Percentiles rank a stretch among this genome's conserved stretches.
These are phyloP conservation scores for Heteromyza rotundicornis DNA, from an alignment of 2,888 invertebrate genomes.

Conservation along the genomic window DNA sequence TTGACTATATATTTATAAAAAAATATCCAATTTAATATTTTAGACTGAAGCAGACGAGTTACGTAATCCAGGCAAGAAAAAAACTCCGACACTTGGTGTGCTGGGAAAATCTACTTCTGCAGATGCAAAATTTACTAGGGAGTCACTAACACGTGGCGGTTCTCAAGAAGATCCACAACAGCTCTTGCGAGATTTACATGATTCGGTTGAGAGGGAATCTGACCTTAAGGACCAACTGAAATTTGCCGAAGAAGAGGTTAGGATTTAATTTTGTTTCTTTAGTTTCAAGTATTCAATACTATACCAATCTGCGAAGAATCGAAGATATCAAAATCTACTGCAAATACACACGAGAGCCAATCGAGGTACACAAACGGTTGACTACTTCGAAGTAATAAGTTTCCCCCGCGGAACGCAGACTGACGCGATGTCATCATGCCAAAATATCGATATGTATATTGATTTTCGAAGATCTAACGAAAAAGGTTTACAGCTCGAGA, in stretches of 20 bases:
- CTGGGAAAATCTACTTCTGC: conserved; percentile 67
- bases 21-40: not conserved
- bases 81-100: conserved; percentile 67
- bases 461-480: too few species aligned
- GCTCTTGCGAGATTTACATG: conserved; percentile 84
- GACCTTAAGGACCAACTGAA: conserved; percentile 91
- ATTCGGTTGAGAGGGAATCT: conserved; percentile 90
- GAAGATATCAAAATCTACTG: conserved; percentile 35
- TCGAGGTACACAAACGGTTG: conserved; percentile 56
- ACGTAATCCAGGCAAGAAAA: conserved; percentile 63
- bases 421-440: too few species aligned
- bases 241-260: conserved; percentile 91
- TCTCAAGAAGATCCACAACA: conserved; percentile 84
- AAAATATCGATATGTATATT: too few species aligned
- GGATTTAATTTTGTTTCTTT: not conserved
- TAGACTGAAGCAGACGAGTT: conserved; percentile 59
- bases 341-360: conserved; percentile 31
- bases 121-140: conserved; percentile 76
- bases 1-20: not conserved
- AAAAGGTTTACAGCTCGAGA: too few species aligned
- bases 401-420: conserved; percentile 59
- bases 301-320: conserved; percentile 18
- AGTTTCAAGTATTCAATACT: conserved; percentile 8
- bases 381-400: conserved; percentile 36
- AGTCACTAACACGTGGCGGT: conserved; percentile 77